Base-by-base conservation (phyloP, 1,140 invertebrate species). In the Polypedilum vanderplanki region DNA sequence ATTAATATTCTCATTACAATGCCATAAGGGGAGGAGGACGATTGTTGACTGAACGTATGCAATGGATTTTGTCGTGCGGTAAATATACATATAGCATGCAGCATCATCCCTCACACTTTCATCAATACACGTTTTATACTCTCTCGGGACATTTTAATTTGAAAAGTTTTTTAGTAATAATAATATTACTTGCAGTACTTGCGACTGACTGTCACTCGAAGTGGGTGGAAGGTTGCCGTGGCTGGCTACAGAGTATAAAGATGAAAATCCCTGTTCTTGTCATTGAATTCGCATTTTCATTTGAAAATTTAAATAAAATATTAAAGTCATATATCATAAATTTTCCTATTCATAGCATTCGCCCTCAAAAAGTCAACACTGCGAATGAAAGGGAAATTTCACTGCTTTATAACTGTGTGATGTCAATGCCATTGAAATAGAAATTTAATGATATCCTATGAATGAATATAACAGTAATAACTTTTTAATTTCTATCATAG, bases 71-170 rank as follows among this genome's bases (percentile, higher is more conserved):
- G 46, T 57, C 46, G 46, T n/a, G 12, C 46, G 46, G 46, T 57
- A 57, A 12, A 57, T 57, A 12, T 57, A 12, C 15, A 57, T 0
- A 8, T 4, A 12, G 46, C 46, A n/a, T n/a, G n/a, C 46, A 57
- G 46, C 46, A 57, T n/a, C 46, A n/a, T 57, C 24, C 12, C 12
- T 15, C 65, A 18, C 65, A 20, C 65, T 9, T 70, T 57, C 46
- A 70, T 70, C 46, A 57, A 57, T 57, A 57, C 46, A n/a, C 12
- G 12, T 15, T n/a, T 57, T 57, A 33, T 18, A 70, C 18, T 70
- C 65, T 70, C 65, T 70, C 65, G 65, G 65, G 65, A 70, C 65
- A 70, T 70, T 70, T 57, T 70, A 70, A 70, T 70, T 70, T 70
- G 65, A 70, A 70, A 70, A 70, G 17, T 70, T 70, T 70, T 70